Evolutionary conservation across 2,797 vertebrate genomes (phyloP), one percentile per base, ranked within the genome.

Genomic region (Esox masquinongy): DNA sequence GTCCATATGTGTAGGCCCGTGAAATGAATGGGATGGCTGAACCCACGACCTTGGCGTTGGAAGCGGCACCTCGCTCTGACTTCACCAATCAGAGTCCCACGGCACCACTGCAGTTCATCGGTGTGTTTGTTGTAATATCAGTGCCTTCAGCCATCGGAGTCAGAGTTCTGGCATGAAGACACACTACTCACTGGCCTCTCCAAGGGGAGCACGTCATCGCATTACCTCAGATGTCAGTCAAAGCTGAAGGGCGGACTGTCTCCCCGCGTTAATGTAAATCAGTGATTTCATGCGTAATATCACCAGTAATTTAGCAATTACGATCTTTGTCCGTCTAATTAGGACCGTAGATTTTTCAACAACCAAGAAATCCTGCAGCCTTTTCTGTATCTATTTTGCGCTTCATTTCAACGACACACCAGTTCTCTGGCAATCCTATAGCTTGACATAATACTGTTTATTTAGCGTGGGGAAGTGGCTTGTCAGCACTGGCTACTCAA

Each of bases 181-280:
- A 29, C 6, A 3, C 17, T 63, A 69, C 51, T 29, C 6, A 3
- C 17, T 67, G 67, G 53, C 71, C 31, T 68, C 59, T 69, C 68
- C 49, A 31, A 72, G 67, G 50, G 26, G 9, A 78, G 77, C 75
- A 77, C 80, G 74, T 84, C 83, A 76, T 86, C 74, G 68, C 69
- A 83, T 85, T 82, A 76, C 72, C 70, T 64, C 63, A 53, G 79
- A 74, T 74, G 79, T 88, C 85, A 84, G 15, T 79, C 74, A 72
- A 43, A 24, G 17, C 31, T 80, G 74, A 83, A 83, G 76, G 83
- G 83, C 80, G 79, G 80, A 69, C 22, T 80, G 53, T 78, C 68
- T 72, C 11, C 51, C 51, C 75, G 67, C 74, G 70, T 86, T 68
- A 80, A 63, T 24, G 77, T 24, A 2, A 74, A 77, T 53, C 68